phyloP scores from a whole-genome alignment of 2,888 invertebrate species.

The Amphiduros pacificus region DNA sequence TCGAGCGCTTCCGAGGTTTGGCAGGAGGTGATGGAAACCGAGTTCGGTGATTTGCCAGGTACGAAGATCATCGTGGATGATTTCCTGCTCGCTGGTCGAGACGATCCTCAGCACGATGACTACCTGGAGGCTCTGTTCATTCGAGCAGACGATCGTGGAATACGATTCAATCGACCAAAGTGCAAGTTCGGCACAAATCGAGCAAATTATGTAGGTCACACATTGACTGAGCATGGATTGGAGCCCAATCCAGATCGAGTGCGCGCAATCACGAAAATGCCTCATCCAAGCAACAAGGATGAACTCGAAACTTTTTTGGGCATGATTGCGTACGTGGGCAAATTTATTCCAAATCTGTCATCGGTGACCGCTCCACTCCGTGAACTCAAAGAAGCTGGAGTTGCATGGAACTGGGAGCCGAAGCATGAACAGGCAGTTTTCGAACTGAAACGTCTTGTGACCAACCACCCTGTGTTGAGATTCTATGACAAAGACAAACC shows the following conservation, averaged over 20 bases:
- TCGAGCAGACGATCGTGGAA: background rate
- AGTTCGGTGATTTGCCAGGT: background rate
- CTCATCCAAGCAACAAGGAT: background rate
- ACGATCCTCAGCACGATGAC: background rate
- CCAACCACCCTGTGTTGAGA: no score
- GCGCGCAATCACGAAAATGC: background rate
- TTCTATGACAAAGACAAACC: no score
- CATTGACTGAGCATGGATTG: background rate
- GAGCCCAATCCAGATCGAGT: no score
- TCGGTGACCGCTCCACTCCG: slow-evolving; percentile 10
- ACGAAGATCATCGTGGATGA: background rate
- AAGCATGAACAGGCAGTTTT: no score
- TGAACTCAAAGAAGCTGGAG: background rate
- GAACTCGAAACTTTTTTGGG: slow-evolving; percentile 27
- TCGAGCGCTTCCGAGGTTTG: slow-evolving; percentile 26
- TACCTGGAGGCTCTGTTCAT: background rate
- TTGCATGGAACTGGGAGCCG: slow-evolving; percentile 3
- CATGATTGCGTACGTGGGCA: slow-evolving; percentile 25
- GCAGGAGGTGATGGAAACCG: slow-evolving; percentile 24
- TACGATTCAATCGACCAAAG: background rate
- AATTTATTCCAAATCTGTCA: slow-evolving; percentile 25
- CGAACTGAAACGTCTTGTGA: no score
- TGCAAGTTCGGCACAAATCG: background rate
- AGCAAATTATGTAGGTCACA: background rate
- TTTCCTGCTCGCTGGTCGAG: background rate